phyloP scores from a whole-genome alignment of 2,797 vertebrate genomes.

The Dipus sagitta region DNA sequence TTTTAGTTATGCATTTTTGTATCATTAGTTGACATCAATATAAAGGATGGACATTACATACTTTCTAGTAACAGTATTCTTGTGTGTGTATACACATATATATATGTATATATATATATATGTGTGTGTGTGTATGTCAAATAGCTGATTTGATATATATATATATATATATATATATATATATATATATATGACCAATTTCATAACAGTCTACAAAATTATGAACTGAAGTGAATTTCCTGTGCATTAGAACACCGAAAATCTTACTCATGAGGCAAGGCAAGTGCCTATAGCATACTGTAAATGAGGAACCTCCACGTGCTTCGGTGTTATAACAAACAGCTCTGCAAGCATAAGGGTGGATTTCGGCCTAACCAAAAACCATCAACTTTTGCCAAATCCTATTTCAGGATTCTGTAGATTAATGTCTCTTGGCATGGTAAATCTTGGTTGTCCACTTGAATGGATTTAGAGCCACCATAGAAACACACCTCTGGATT shows the following conservation, averaged over 20 bases:
- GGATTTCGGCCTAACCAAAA: not conserved
- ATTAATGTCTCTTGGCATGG: not conserved
- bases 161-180: too few species aligned
- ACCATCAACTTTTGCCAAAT: not conserved
- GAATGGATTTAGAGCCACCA: not conserved
- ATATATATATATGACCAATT: not conserved
- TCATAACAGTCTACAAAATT: not conserved
- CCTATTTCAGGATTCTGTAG: not conserved
- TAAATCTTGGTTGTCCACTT: not conserved
- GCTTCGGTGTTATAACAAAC: not conserved
- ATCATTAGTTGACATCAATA: too few species aligned
- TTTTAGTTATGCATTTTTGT: not conserved
- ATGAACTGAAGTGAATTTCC: not conserved
- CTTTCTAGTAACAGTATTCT: too few species aligned
- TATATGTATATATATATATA: too few species aligned
- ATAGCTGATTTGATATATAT: too few species aligned
- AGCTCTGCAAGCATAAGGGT: not conserved
- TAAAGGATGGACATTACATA: too few species aligned
- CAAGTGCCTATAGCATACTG: not conserved
- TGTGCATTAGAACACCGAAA: not conserved
- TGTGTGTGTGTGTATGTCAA: too few species aligned
- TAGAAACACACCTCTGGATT: not conserved
- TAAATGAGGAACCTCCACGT: too few species aligned
- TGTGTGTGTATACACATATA: too few species aligned
- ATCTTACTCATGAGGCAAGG: not conserved